These are phyloP conservation scores for Triops cancriformis DNA, from an alignment of 1,140 invertebrate genomes.

Conservation along the genomic window DNA sequence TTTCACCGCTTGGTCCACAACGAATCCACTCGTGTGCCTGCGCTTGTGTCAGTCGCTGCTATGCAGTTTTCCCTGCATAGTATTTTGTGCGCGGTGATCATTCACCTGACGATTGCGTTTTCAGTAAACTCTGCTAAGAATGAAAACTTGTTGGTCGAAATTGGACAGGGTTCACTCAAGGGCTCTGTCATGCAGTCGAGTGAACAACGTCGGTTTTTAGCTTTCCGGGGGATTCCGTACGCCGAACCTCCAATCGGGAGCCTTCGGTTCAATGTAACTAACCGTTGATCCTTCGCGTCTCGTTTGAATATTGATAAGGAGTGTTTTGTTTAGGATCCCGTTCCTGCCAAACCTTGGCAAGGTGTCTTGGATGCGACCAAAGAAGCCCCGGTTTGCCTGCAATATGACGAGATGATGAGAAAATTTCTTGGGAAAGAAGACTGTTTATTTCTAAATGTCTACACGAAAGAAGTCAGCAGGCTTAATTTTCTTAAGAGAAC, in stretches of 20 bases:
- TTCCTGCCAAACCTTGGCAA: slow-evolving; percentile 17
- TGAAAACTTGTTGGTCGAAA: background rate
- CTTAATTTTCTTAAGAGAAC: background rate
- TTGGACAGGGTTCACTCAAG: background rate
- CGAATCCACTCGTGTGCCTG: background rate
- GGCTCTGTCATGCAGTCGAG: background rate
- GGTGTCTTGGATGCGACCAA: slow-evolving; percentile 21
- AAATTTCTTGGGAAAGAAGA: slow-evolving; percentile 27
- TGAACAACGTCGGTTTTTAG: background rate
- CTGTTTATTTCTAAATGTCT: slow-evolving; percentile 31
- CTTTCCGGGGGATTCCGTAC: slow-evolving; percentile 20
- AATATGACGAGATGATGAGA: slow-evolving; percentile 15
- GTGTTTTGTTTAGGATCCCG: slow-evolving; percentile 14
- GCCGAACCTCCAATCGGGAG: slow-evolving; percentile 19
- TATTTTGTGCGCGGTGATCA: background rate
- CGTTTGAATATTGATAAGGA: background rate
- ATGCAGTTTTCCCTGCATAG: background rate
- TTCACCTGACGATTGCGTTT: background rate
- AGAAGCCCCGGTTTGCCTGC: slow-evolving; percentile 18
- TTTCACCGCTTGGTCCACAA: background rate
- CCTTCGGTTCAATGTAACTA: slow-evolving; percentile 16
- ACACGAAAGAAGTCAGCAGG: slow-evolving; percentile 17
- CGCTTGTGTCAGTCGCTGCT: background rate
- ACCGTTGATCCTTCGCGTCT: background rate
- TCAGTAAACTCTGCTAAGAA: background rate